Base-by-base conservation (phyloP, 2,888 invertebrate species). In the Danaus chrysippus region DNA sequence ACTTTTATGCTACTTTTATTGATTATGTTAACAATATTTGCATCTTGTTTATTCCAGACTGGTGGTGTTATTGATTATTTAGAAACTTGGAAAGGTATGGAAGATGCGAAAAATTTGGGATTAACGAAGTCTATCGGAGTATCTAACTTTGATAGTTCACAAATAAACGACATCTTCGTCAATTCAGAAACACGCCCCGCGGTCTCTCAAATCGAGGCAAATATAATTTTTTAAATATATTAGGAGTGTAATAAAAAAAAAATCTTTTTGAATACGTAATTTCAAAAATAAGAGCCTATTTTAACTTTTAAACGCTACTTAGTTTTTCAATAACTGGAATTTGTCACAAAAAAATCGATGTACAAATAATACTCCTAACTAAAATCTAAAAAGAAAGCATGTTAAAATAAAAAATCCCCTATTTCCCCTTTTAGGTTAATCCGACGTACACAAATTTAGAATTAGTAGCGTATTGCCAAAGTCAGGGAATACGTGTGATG, bases 71-170 rank as follows among this genome's bases (percentile, higher is more conserved):
- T 54, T 17, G 23, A 52, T 13, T 52, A 49, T 15, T 10, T 62
- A 6, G 57, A 52, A 8, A 55, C 49, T 13, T 65, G 65, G 65
- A 65, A 42, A 52, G 62, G 62, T 10, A 60, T 65, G 60, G 62
- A 62, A 23, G 60, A 62, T 10, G 44, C 53, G 8, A 59, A 59
- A 15, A 54, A 3, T 2, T 23, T 58, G 9, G 54, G 54, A 12
- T 63, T 63, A 42, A 13, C 58, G 1, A 58, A 44, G 44, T 65
- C 63, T 2, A 63, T 63, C 6, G 65, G 65, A 9, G 23, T 65
- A 9, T 63, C 61, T 10, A 65, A 63, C 43, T 65, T 65, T 11
- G 58, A 63, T n/a, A 58, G 49, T 12, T 10, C 58, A 2, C 46
- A 65, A 1, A 61, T 65, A 9, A 60, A 65, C 12, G 60, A 46